Evolutionary conservation across 2,888 invertebrate species (phyloP).

Genomic region (Campopleginae sp.): DNA sequence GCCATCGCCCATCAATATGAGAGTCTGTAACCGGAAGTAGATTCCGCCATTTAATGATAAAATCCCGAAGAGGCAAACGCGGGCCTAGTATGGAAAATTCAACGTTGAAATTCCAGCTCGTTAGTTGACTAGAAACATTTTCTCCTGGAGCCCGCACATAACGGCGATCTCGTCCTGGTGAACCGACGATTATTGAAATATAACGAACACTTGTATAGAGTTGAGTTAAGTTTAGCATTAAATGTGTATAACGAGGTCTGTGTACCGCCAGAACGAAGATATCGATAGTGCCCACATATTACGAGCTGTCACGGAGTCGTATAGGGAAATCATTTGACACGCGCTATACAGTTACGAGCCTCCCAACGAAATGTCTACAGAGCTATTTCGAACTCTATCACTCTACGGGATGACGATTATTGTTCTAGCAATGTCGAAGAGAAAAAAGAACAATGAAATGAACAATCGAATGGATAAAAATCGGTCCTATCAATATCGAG

Average conservation of each 20-base stretch:
- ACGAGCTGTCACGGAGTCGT: conserved; percentile 24
- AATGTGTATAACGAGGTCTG: conserved; percentile 48
- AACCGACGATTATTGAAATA: conserved; percentile 10
- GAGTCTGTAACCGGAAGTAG: conserved; percentile 30
- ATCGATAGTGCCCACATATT: conserved; percentile 65
- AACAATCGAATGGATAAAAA: background rate
- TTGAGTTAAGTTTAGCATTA: background rate
- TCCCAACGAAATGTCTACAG: background rate
- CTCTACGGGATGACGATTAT: background rate
- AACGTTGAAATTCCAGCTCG: conserved; percentile 25
- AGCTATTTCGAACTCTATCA: background rate
- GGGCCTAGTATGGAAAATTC: conserved; percentile 6
- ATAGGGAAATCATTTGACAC: conserved; percentile 10
- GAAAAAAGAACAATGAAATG: background rate
- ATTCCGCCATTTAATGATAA: conserved; percentile 26
- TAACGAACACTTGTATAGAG: conserved; percentile 22
- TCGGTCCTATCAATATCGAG: background rate
- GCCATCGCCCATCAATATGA: background rate
- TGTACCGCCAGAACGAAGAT: conserved; percentile 58
- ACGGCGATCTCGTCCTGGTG: conserved; percentile 7
- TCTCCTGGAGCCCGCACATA: conserved; percentile 62
- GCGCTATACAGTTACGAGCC: conserved; percentile 15
- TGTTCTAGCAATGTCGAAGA: background rate
- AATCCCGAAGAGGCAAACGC: background rate
- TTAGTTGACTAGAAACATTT: conserved; percentile 42